Base-by-base conservation (phyloP, 2,113 vertebrate species). In the Pollachius pollachius region DNA sequence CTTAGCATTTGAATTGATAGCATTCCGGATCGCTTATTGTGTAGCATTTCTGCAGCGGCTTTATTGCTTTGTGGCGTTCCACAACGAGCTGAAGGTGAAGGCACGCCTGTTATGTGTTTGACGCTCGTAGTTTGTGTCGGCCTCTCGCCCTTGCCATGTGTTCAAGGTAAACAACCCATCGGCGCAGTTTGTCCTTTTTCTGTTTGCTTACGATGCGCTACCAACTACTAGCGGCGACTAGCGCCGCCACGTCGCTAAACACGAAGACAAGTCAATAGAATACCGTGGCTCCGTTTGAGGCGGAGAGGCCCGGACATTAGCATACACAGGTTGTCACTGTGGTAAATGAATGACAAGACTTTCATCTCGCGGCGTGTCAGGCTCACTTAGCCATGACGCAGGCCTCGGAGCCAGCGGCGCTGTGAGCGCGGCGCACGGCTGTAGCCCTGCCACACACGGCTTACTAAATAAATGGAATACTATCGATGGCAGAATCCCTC, bases 261-360 rank as follows among this genome's bases (percentile, higher is more conserved):
- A 60, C 12, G 11, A 5, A 21, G 5, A 60, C 17, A 19, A 5
- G n/a, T 23, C 18, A 56, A 15, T 16, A 56, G 52, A 56, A 17
- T 15, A 70, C 81, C 60, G 80, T 75, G 78, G 75, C 64, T 77
- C 21, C 72, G 64, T 58, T 59, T 72, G 77, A 85, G 75, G 83
- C 83, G 81, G 87, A 89, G 80, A 85, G 21, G 82, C 84, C 75
- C 56, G 87, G 86, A 90, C 86, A 89, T 91, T 88, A 89, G 88
- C 89, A 90, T 89, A 90, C 88, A 77, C 77, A 73, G 83, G 79
- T 84, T 86, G 89, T 91, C 87, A 81, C 78, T 61, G 75, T 19
- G 23, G 79, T 58, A 92, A 92, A 91, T 89, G 87, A 89, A 90
- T 90, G 90, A 90, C 90, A 92, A 85, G 88, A 85, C 84, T 92